Base-by-base conservation (phyloP, 2,888 invertebrate species). In the Megastigmus dorsalis region DNA sequence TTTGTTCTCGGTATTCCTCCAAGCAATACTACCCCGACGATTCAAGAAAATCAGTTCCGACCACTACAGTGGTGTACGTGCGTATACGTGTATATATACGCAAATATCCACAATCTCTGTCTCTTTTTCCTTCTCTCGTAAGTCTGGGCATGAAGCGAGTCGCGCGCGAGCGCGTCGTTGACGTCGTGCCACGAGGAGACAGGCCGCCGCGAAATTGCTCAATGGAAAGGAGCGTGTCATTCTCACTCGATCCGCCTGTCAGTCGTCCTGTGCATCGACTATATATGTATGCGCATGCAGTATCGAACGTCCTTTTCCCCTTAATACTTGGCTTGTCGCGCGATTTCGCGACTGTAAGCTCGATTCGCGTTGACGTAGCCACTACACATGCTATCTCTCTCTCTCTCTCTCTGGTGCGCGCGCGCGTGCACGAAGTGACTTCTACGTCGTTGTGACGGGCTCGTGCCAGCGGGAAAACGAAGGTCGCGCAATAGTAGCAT, bases 181-280 rank as follows among this genome's bases (percentile, higher is more conserved):
- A 63, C 26, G 26, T 45, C 43, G 36, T 5, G n/a, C 0, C 63
- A 18, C 10, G 9, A 78, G 50, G 66, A 33, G 74, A 62, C 74
- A 75, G 75, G 78, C 75, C 77, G 62, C 78, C 62, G 76, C 80
- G 79, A 83, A 84, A 83, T 82, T 79, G 81, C 81, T 84, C 80
- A 79, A 83, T 80, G 82, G 80, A 84, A 84, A 83, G 78, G 79
- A 81, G 81, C 79, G 80, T 79, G 83, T 83, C 80, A 82, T 81
- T 81, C 80, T 82, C 81, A 76, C 80, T 81, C 78, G 81, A 79
- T 78, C 75, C 75, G 79, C 78, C 77, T 77, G 82, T 82, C 82
- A 81, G 75, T 82, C 77, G 43, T 45, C 59, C 68, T 10, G 18
- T 54, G 15, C 5, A n/a, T n/a, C 66, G 15, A 38, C 30, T 6